phyloP scores from a whole-genome alignment of 2,888 invertebrate genomes.

The Lysandra coridon region DNA sequence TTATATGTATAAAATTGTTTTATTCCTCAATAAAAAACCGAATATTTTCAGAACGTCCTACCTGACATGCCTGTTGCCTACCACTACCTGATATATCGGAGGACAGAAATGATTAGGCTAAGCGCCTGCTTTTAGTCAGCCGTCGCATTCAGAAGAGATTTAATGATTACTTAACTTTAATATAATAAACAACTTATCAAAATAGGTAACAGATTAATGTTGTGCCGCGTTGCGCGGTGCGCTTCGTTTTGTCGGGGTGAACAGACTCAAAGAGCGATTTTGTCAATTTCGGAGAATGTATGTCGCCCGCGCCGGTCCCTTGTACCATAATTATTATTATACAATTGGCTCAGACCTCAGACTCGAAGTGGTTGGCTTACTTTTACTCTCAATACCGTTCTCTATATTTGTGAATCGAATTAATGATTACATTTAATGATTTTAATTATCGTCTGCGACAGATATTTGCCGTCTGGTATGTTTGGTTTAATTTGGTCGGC shows the following conservation, averaged over 20 bases:
- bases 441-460: slow-evolving; percentile 1
- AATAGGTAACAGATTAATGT: too few relatives aligned
- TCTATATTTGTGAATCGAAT: slow-evolving; percentile 22
- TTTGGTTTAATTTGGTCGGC: not conserved
- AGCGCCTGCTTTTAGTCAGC: too few relatives aligned
- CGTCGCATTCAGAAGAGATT: too few relatives aligned
- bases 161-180: too few relatives aligned
- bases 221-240: too few relatives aligned
- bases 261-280: not conserved
- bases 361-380: slow-evolving; percentile 6
- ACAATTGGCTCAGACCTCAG: slow-evolving; percentile 6
- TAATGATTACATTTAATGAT: slow-evolving; percentile 24
- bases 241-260: not conserved
- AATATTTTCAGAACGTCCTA: too few relatives aligned
- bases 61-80: too few relatives aligned
- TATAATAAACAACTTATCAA: too few relatives aligned
- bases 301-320: not conserved
- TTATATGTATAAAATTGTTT: too few relatives aligned
- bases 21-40: too few relatives aligned
- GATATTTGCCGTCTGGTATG: not conserved
- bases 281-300: not conserved
- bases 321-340: slow-evolving; percentile 3
- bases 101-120: too few relatives aligned
- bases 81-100: too few relatives aligned
- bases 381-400: slow-evolving; percentile 23